Percentiles rank a stretch among this genome's conserved stretches.
These are phyloP conservation scores for Antitype chi DNA, from an alignment of 2,888 invertebrate species.

Conservation along the genomic window DNA sequence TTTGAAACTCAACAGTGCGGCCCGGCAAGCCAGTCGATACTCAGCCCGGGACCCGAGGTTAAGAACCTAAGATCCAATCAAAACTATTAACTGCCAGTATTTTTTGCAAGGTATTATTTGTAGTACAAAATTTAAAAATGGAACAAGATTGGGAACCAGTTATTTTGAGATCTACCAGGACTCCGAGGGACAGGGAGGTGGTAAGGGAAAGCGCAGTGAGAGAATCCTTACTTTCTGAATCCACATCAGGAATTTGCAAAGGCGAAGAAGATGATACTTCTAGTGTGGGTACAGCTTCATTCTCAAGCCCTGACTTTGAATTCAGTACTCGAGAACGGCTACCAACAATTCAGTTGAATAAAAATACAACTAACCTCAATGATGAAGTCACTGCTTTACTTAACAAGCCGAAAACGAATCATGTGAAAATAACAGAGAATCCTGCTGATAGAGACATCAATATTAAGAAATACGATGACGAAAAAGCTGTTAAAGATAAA, in stretches of 20 bases:
- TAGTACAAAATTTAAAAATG: slow-evolving; percentile 76
- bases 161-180: slow-evolving; percentile 79
- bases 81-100: slow-evolving; percentile 81
- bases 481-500: slow-evolving; percentile 73
- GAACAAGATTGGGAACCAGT: slow-evolving; percentile 79
- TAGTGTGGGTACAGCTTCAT: slow-evolving; percentile 78
- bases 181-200: slow-evolving; percentile 74
- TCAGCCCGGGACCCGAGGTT: slow-evolving; percentile 91
- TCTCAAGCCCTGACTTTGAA: slow-evolving; percentile 85
- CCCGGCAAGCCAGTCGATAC: slow-evolving; percentile 88
- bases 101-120: slow-evolving; percentile 78
- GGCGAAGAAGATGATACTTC: slow-evolving; percentile 85
- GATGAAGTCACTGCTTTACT: slow-evolving; percentile 49
- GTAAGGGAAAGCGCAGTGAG: slow-evolving; percentile 76
- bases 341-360: slow-evolving; percentile 70
- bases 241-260: slow-evolving; percentile 88
- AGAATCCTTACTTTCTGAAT: slow-evolving; percentile 85
- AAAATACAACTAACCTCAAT: slow-evolving; percentile 61
- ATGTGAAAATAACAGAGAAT: slow-evolving; percentile 73
- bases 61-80: slow-evolving; percentile 86
- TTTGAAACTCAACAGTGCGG: slow-evolving; percentile 87
- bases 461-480: slow-evolving; percentile 64
- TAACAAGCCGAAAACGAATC: slow-evolving; percentile 63
- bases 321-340: slow-evolving; percentile 75
- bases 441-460: slow-evolving; percentile 66